These are phyloP conservation scores for Spodoptera exigua DNA, from an alignment of 2,888 invertebrate genomes.

Conservation along the genomic window DNA sequence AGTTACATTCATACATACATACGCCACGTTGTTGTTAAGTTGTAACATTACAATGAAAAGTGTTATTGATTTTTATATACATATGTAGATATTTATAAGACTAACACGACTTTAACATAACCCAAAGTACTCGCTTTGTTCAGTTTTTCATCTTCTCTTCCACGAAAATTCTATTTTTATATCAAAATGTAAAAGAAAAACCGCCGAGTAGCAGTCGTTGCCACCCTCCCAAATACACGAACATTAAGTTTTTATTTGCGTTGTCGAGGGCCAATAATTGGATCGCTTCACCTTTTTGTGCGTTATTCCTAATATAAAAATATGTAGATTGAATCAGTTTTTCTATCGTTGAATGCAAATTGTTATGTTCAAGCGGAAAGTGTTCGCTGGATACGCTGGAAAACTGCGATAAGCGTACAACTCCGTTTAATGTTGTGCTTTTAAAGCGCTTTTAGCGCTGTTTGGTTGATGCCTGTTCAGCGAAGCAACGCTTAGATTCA, in stretches of 20 bases:
- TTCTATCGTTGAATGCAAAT: constrained; percentile 44
- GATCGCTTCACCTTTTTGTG: constrained; percentile 1
- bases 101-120: too few species aligned
- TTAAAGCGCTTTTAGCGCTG: constrained; percentile 27
- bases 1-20: too few species aligned
- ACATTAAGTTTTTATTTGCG: background rate
- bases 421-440: constrained; percentile 15
- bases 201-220: too few species aligned
- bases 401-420: constrained; percentile 27
- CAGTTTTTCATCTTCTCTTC: too few species aligned
- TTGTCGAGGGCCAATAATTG: constrained; percentile 9
- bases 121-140: too few species aligned
- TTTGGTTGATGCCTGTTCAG: constrained; percentile 2
- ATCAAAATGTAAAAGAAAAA: too few species aligned
- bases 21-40: too few species aligned
- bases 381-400: constrained; percentile 7
- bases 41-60: too few species aligned
- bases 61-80: too few species aligned
- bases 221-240: background rate
- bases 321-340: constrained; percentile 46
- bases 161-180: too few species aligned
- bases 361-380: constrained; percentile 18
- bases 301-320: constrained; percentile 18
- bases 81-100: too few species aligned
- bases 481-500: too few species aligned